These are phyloP conservation scores for Steatocranus sp. DNA, from an alignment of 2,797 vertebrate species.

Conservation along the genomic window DNA sequence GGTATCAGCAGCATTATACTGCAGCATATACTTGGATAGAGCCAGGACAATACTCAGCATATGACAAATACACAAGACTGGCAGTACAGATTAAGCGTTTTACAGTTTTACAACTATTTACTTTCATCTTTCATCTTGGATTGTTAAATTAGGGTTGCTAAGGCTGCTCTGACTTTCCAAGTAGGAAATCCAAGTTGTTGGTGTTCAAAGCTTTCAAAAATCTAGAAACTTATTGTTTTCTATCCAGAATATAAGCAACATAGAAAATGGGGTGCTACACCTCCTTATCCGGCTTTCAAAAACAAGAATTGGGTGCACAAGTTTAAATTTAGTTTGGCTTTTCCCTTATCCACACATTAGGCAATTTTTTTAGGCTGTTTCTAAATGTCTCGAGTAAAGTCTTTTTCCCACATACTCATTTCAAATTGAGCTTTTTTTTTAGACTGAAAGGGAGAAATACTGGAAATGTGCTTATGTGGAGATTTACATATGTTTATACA, in stretches of 20 bases:
- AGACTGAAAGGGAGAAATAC: background rate
- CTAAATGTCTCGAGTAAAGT: background rate
- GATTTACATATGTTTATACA: background rate
- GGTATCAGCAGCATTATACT: background rate
- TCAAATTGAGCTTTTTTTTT: background rate
- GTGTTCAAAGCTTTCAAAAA: background rate
- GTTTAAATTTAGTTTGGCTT: background rate
- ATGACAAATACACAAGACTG: background rate
- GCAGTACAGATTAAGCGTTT: background rate
- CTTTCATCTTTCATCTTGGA: background rate
- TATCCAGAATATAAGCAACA: background rate
- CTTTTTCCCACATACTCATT: fast-evolving
- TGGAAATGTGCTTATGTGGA: background rate
- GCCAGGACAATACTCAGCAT: background rate
- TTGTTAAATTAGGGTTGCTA: background rate
- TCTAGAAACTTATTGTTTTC: background rate
- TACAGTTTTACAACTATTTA: background rate
- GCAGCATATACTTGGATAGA: background rate
- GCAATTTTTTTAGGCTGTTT: background rate
- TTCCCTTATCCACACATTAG: background rate
- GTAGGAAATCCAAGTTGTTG: background rate
- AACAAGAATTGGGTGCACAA: background rate
- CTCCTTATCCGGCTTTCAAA: background rate
- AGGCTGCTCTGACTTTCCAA: background rate
- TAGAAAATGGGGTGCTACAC: background rate